These are phyloP conservation scores for Ceuthmochares aereus DNA, from an alignment of 2,113 vertebrate genomes.

Conservation along the genomic window DNA sequence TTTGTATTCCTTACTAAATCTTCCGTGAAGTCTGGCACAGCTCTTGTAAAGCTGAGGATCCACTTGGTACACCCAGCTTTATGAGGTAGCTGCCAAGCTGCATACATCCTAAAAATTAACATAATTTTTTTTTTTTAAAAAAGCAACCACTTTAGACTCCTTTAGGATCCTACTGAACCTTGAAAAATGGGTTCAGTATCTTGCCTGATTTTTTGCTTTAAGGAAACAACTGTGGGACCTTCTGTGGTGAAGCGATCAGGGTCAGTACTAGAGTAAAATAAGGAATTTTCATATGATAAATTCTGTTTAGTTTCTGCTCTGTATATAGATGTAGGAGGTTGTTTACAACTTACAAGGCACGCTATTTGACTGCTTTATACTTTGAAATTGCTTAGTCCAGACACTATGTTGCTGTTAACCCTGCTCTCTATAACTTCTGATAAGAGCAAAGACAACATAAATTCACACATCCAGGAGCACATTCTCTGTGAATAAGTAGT, in stretches of 20 bases:
- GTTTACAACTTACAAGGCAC: background rate
- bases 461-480: background rate
- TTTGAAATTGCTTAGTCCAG: background rate
- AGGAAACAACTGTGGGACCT: background rate
- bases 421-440: background rate
- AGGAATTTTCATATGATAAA: background rate
- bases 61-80: background rate
- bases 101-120: background rate
- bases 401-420: background rate
- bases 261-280: background rate
- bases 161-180: background rate
- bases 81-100: background rate
- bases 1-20: background rate
- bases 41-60: background rate
- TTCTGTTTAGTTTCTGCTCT: background rate
- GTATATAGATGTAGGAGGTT: background rate
- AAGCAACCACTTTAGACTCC: background rate
- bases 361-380: background rate
- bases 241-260: background rate
- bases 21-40: background rate
- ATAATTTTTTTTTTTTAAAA: background rate
- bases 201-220: background rate
- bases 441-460: background rate
- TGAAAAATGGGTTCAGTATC: background rate
- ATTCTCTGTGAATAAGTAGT: background rate